phyloP scores from a whole-genome alignment of 2,113 vertebrate species.

The Echinops telfairi region DNA sequence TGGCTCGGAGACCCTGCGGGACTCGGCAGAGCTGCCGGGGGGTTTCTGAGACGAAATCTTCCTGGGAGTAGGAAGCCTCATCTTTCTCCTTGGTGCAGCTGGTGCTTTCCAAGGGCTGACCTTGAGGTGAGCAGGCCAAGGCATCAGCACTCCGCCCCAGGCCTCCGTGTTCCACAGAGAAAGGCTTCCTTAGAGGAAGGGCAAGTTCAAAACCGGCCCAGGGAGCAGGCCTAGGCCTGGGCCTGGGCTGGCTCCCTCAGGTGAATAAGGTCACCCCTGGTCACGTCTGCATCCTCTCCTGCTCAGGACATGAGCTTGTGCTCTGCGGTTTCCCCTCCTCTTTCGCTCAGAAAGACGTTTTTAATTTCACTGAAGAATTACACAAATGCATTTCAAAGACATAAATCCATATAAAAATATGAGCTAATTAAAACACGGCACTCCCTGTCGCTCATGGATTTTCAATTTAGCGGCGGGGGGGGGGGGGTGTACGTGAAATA shows the following conservation, averaged over 20 bases:
- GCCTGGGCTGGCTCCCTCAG: too few species aligned
- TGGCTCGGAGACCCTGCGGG: too few species aligned
- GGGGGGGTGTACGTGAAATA: neutral
- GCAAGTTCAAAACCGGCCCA: slow-evolving; percentile 57
- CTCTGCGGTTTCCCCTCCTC: slow-evolving; percentile 73
- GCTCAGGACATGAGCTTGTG: slow-evolving; percentile 73
- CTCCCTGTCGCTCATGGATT: slow-evolving; percentile 84
- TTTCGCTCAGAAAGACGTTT: slow-evolving; percentile 78
- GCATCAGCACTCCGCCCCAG: too few species aligned
- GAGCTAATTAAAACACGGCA: slow-evolving; percentile 86
- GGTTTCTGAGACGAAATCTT: too few species aligned
- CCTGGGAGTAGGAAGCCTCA: too few species aligned
- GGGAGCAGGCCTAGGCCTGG: neutral
- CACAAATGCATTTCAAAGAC: slow-evolving; percentile 86
- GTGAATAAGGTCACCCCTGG: neutral
- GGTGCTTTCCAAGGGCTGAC: too few species aligned
- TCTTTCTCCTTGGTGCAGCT: too few species aligned
- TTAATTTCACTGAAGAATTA: slow-evolving; percentile 83
- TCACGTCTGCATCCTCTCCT: slow-evolving; percentile 44
- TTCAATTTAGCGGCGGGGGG: slow-evolving; percentile 82
- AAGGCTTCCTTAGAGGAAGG: neutral
- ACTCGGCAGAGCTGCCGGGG: too few species aligned
- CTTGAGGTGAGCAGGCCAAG: too few species aligned
- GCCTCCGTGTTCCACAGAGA: too few species aligned
- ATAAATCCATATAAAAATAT: slow-evolving; percentile 86